phyloP scores from a whole-genome alignment of 2,888 invertebrate genomes.

The Leptopilina drosophilae region DNA sequence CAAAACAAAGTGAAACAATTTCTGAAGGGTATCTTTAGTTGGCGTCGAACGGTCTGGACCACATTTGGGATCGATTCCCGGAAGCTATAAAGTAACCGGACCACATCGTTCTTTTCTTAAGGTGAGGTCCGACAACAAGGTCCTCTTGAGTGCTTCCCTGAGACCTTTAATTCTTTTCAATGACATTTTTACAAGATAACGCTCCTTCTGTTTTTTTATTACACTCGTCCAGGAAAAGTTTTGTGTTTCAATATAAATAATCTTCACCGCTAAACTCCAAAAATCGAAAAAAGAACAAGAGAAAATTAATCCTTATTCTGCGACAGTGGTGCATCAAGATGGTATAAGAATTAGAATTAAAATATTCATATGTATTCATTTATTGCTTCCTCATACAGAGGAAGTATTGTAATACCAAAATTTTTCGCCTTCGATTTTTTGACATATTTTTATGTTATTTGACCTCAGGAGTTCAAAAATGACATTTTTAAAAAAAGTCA shows the following conservation, averaged over 20 bases:
- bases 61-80: slow-evolving; percentile 55
- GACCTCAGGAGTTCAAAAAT: too few species aligned
- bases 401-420: too few species aligned
- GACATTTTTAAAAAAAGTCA: too few species aligned
- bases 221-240: background rate
- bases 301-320: too few species aligned
- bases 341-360: too few species aligned
- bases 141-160: background rate
- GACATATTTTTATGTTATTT: too few species aligned
- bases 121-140: slow-evolving; percentile 29
- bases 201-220: slow-evolving; percentile 9
- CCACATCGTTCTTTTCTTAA: slow-evolving; percentile 44
- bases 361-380: too few species aligned
- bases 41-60: slow-evolving; percentile 66
- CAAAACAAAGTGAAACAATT: background rate
- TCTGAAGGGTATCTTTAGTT: slow-evolving; percentile 35
- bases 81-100: slow-evolving; percentile 54
- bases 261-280: too few species aligned
- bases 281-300: too few species aligned
- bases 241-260: background rate
- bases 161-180: slow-evolving; percentile 27
- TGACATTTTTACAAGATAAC: slow-evolving; percentile 35
- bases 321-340: too few species aligned
- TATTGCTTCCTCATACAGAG: too few species aligned
- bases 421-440: too few species aligned